phyloP scores from a whole-genome alignment of 2,797 vertebrate species.

The Leptoclinus maculatus region DNA sequence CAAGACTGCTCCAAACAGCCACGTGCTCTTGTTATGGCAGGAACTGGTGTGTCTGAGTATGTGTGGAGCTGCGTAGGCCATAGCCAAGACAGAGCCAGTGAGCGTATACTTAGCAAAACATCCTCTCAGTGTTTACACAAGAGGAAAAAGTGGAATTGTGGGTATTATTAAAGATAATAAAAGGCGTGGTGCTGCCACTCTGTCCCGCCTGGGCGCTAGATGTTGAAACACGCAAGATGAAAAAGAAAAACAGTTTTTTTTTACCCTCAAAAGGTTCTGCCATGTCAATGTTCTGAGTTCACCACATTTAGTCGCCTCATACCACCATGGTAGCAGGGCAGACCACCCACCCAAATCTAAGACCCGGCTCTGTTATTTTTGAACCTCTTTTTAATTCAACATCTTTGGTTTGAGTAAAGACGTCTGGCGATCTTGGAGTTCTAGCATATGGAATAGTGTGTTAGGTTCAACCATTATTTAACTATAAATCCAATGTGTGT shows the following conservation, averaged over 20 bases:
- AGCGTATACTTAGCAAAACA: slow-evolving; percentile 47
- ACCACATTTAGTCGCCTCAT: slow-evolving; percentile 52
- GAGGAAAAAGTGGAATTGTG: slow-evolving; percentile 45
- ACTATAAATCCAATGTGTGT: slow-evolving; percentile 55
- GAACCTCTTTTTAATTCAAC: slow-evolving; percentile 52
- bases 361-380: slow-evolving; percentile 63
- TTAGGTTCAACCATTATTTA: slow-evolving; percentile 22
- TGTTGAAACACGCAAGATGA: slow-evolving; percentile 56
- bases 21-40: slow-evolving; percentile 56
- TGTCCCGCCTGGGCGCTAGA: slow-evolving; percentile 52
- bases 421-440: slow-evolving; percentile 24
- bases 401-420: slow-evolving; percentile 47
- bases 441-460: slow-evolving; percentile 40
- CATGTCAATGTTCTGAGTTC: slow-evolving; percentile 46
- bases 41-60: slow-evolving; percentile 30
- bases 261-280: slow-evolving; percentile 46
- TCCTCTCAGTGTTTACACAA: slow-evolving; percentile 59
- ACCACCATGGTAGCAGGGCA: slow-evolving; percentile 58
- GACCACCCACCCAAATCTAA: slow-evolving; percentile 74
- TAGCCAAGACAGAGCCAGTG: slow-evolving; percentile 19
- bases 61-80: background rate
- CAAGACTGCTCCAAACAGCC: slow-evolving; percentile 39
- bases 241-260: slow-evolving; percentile 63
- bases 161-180: slow-evolving; percentile 76
- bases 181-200: slow-evolving; percentile 63